Conservation (phyloP, 2,113 vertebrate species). For the Diphyllodes magnificus region DNA sequence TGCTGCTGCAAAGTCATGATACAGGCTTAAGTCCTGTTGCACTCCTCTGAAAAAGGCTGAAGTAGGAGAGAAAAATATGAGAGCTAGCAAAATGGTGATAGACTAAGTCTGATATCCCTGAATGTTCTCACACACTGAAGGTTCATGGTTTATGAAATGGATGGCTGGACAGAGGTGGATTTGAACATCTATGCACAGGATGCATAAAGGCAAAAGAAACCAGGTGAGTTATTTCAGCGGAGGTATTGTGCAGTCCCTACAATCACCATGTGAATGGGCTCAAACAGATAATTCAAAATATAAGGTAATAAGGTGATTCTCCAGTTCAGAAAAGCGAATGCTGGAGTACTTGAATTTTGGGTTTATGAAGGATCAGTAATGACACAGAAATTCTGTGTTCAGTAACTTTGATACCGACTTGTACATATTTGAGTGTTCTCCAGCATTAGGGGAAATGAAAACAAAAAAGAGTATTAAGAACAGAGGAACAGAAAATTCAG, state of each 20-base stretch:
- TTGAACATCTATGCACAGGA: background rate
- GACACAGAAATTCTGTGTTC: background rate
- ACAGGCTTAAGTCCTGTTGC: background rate
- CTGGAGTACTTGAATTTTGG: accelerated
- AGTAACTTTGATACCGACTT: background rate
- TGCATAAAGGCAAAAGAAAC: background rate
- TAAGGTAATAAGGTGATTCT: background rate
- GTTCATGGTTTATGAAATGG: background rate
- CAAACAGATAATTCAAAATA: background rate
- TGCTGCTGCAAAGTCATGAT: background rate
- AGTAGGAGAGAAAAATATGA: background rate
- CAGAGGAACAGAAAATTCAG: background rate
- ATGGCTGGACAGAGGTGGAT: background rate
- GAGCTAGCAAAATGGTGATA: background rate
- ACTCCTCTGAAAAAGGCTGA: background rate
- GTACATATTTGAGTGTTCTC: background rate
- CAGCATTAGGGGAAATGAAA: background rate
- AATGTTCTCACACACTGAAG: background rate
- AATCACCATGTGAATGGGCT: accelerated
- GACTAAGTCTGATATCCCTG: background rate
- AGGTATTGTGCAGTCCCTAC: background rate
- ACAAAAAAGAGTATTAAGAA: background rate
- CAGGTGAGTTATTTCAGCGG: background rate
- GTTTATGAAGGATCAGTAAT: background rate
- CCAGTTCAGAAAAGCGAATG: background rate